These are phyloP conservation scores for Garrulus glandarius DNA, from an alignment of 2,797 vertebrate genomes.

Conservation along the genomic window DNA sequence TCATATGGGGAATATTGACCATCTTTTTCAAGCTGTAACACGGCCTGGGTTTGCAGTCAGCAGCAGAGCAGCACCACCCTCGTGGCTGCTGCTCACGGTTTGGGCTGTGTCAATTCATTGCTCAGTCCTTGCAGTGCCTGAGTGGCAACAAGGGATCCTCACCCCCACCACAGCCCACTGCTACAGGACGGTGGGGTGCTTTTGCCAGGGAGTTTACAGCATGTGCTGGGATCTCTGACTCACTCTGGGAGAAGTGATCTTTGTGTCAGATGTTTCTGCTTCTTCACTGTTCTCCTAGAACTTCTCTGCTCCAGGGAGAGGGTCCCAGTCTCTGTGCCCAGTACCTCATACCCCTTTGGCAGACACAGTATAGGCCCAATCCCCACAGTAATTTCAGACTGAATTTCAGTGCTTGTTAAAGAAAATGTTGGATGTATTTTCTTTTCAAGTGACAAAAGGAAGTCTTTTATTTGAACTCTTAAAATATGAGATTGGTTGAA, in stretches of 20 bases:
- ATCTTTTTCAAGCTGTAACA: not conserved
- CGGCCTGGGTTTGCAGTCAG: not conserved
- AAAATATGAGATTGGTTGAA: not conserved
- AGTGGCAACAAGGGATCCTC: not conserved
- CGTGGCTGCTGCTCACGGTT: fast-evolving
- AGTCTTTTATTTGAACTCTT: not conserved
- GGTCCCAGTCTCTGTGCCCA: not conserved
- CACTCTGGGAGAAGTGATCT: not conserved
- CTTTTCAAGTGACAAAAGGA: not conserved
- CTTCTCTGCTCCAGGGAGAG: not conserved
- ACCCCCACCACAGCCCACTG: fast-evolving
- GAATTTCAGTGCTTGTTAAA: not conserved
- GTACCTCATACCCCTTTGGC: not conserved
- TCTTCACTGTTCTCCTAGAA: not conserved
- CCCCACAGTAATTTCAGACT: not conserved
- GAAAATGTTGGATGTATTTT: not conserved
- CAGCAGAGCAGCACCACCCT: not conserved
- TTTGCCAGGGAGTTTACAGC: not conserved
- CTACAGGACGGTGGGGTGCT: not conserved
- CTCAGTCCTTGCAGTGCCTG: not conserved
- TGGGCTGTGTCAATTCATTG: not conserved
- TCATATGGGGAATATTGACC: not conserved
- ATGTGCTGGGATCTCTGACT: not conserved
- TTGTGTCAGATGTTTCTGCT: not conserved
- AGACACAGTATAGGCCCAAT: not conserved